Percentiles rank a stretch among this genome's conserved stretches.
Conservation (phyloP, 2,797 vertebrate genomes). For the Cyclopterus lumpus region DNA sequence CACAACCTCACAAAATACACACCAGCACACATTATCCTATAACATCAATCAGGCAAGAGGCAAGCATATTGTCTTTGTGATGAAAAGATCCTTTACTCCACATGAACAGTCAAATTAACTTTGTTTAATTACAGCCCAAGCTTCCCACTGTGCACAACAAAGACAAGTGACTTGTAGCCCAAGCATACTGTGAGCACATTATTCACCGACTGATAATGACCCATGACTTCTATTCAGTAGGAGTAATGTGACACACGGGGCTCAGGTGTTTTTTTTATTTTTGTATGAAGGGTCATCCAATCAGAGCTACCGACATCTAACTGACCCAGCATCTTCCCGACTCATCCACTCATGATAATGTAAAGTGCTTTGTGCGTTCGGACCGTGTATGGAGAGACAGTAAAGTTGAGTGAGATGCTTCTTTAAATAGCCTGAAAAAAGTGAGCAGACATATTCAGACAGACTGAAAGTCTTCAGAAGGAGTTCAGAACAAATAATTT, state of each 20-base stretch:
- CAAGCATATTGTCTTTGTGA: slow-evolving; percentile 58
- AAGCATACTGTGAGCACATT: slow-evolving; percentile 19
- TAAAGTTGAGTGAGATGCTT: slow-evolving; percentile 19
- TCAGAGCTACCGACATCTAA: slow-evolving; percentile 32
- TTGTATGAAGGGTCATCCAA: slow-evolving; percentile 31
- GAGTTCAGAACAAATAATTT: neutral
- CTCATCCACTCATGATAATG: slow-evolving; percentile 40
- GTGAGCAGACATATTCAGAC: slow-evolving; percentile 2
- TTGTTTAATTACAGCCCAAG: slow-evolving; percentile 64
- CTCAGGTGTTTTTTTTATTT: slow-evolving; percentile 43
- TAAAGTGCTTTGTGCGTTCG: slow-evolving; percentile 23
- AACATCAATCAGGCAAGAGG: slow-evolving; percentile 61
- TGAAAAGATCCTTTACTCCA: slow-evolving; percentile 65
- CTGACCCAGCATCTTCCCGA: slow-evolving; percentile 20
- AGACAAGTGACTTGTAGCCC: slow-evolving; percentile 44
- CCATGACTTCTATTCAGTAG: slow-evolving; percentile 33
- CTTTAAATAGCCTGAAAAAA: slow-evolving; percentile 6
- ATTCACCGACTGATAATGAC: slow-evolving; percentile 51
- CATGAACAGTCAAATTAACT: slow-evolving; percentile 67
- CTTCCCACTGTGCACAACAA: slow-evolving; percentile 43
- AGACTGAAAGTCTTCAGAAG: slow-evolving; percentile 5
- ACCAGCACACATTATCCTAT: slow-evolving; percentile 52
- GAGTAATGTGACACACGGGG: slow-evolving; percentile 28
- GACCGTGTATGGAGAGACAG: slow-evolving; percentile 11
- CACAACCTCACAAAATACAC: slow-evolving; percentile 53